Conservation (phyloP, 2,888 invertebrate genomes). For the Polydrusus cervinus region DNA sequence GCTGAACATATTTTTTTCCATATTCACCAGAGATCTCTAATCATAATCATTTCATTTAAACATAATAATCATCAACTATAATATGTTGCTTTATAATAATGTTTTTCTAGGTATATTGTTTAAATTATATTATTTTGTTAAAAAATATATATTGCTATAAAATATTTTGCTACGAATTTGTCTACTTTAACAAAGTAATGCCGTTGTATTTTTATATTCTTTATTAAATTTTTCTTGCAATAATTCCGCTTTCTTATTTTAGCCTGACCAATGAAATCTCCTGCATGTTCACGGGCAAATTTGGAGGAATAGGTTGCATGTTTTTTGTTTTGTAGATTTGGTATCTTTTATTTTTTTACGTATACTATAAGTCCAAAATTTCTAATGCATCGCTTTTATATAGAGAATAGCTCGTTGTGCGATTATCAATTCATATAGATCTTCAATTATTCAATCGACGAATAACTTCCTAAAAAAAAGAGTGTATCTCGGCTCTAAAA, state of each 20-base stretch:
- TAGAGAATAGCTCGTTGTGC: too few relatives aligned
- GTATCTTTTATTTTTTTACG: neutral
- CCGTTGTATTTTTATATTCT: conserved; percentile 13
- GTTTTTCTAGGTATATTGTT: conserved; percentile 9
- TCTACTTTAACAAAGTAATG: conserved; percentile 24
- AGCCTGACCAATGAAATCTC: conserved; percentile 1
- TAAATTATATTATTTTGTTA: conserved; percentile 3
- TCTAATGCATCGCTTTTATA: too few relatives aligned
- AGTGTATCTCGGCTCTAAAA: too few relatives aligned
- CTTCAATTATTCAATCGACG: too few relatives aligned
- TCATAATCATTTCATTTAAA: too few relatives aligned
- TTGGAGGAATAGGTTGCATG: neutral
- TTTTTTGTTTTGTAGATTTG: neutral
- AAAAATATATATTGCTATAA: conserved; percentile 1
- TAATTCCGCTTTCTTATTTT: conserved; percentile 15
- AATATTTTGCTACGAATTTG: neutral
- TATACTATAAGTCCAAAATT: too few relatives aligned
- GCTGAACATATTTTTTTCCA: too few relatives aligned
- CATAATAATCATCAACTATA: too few relatives aligned
- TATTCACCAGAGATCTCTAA: too few relatives aligned
- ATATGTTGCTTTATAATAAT: neutral
- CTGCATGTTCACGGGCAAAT: conserved; percentile 1
- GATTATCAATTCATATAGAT: too few relatives aligned
- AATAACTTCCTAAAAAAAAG: too few relatives aligned
- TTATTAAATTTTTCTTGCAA: conserved; percentile 31